These are phyloP conservation scores for Crotalus viridis DNA, from an alignment of 2,113 vertebrate genomes.

Conservation along the genomic window DNA sequence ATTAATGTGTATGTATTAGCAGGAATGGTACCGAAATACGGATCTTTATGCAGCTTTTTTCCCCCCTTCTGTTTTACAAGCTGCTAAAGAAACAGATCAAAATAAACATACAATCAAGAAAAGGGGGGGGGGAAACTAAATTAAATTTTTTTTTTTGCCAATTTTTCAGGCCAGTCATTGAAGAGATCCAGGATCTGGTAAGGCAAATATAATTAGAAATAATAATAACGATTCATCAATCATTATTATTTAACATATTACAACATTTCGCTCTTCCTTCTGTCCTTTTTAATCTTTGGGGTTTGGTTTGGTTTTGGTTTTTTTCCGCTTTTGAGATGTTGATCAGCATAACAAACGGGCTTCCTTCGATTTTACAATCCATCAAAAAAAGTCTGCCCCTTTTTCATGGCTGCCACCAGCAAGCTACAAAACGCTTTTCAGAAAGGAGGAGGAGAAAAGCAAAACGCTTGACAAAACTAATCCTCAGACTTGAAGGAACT, in stretches of 20 bases:
- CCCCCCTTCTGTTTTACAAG: background rate
- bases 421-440: background rate
- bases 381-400: background rate
- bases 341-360: background rate
- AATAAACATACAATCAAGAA: background rate
- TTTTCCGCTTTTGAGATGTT: background rate
- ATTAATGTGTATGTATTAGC: background rate
- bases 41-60: background rate
- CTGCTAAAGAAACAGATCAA: background rate
- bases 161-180: background rate
- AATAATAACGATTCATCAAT: background rate
- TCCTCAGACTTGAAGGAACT: too few relatives aligned
- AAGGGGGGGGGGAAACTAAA: background rate
- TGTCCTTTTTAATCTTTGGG: background rate
- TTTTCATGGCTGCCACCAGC: background rate
- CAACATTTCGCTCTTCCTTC: background rate
- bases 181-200: constrained; percentile 3
- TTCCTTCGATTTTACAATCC: background rate
- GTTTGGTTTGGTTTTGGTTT: background rate
- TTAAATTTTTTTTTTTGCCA: background rate
- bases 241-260: background rate
- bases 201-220: background rate
- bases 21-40: background rate
- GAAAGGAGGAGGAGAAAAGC: too few relatives aligned
- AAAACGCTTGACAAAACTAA: background rate